Evolutionary conservation across 2,113 vertebrate species (phyloP).

Genomic region (Dasypus novemcinctus): DNA sequence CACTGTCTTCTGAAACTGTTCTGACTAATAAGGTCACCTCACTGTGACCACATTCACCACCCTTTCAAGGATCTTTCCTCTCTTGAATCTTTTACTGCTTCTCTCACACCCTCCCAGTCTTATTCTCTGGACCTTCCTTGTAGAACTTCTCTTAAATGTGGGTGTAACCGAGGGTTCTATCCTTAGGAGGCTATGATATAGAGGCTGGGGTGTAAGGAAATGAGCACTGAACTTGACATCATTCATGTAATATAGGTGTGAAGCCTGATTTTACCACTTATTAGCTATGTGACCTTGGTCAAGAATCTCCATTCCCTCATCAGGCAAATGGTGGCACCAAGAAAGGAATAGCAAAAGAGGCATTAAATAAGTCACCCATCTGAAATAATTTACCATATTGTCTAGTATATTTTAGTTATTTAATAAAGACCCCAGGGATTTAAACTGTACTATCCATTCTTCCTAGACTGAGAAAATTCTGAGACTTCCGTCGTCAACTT

Average conservation of each 20-base stretch:
- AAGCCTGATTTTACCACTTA: not conserved
- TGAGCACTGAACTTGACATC: no score
- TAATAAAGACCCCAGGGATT: not conserved
- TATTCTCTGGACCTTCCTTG: not conserved
- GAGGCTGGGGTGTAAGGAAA: not conserved
- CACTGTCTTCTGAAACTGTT: not conserved
- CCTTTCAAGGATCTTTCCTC: not conserved
- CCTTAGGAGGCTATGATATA: not conserved
- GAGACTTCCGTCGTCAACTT: not conserved
- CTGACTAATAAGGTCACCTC: not conserved
- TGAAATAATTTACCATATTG: not conserved
- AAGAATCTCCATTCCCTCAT: not conserved
- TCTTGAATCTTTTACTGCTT: not conserved
- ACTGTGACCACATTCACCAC: fast-evolving
- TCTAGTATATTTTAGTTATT: not conserved
- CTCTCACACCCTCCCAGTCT: not conserved
- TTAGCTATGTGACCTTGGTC: not conserved
- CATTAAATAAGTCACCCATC: not conserved
- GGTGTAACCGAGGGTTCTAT: not conserved
- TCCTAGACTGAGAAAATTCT: not conserved
- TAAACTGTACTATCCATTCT: not conserved
- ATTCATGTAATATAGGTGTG: not conserved
- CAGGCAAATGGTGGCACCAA: not conserved
- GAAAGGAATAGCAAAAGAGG: not conserved
- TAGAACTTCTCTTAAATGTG: not conserved